A percentile compares a stretch with the other conserved stretches of the same genome.
Evolutionary conservation across 2,888 invertebrate species (phyloP).

Genomic region (Gibbula magus): DNA sequence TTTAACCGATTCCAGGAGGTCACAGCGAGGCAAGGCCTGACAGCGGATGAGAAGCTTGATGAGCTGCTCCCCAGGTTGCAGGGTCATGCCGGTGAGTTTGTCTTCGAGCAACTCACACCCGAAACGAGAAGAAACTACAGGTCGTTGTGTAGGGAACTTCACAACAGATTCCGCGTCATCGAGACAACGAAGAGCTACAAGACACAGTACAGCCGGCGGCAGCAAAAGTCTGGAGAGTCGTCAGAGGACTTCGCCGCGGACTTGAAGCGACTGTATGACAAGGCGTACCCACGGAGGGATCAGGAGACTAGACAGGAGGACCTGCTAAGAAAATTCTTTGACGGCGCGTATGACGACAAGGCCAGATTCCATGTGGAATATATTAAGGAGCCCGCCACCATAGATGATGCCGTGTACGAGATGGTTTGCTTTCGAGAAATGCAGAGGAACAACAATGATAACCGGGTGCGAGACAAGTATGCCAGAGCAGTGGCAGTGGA

Average conservation of each 20-base stretch:
- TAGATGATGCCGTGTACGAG: slow-evolving; percentile 31
- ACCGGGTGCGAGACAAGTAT: neutral
- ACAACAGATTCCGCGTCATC: neutral
- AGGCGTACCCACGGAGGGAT: slow-evolving; percentile 31
- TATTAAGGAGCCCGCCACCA: slow-evolving; percentile 28
- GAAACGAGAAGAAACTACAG: too few relatives aligned
- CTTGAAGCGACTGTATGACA: slow-evolving; percentile 26
- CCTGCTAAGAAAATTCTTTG: slow-evolving; percentile 34
- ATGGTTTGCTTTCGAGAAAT: slow-evolving; percentile 31
- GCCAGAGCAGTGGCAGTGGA: neutral
- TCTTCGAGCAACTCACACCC: neutral
- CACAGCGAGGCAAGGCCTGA: neutral
- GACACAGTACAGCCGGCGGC: slow-evolving; percentile 28
- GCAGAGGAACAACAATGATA: neutral
- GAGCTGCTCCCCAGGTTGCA: neutral
- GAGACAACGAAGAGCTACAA: slow-evolving; percentile 6
- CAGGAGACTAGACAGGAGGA: slow-evolving; percentile 34
- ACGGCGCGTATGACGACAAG: slow-evolving; percentile 34
- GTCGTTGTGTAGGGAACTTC: neutral
- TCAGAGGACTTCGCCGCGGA: slow-evolving; percentile 35
- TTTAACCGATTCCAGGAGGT: neutral
- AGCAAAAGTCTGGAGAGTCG: neutral
- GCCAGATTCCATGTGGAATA: slow-evolving; percentile 34
- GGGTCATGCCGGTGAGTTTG: neutral
- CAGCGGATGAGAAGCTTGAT: neutral